Base-by-base conservation (phyloP, 2,888 invertebrate genomes). In the Ditula angustiorana region DNA sequence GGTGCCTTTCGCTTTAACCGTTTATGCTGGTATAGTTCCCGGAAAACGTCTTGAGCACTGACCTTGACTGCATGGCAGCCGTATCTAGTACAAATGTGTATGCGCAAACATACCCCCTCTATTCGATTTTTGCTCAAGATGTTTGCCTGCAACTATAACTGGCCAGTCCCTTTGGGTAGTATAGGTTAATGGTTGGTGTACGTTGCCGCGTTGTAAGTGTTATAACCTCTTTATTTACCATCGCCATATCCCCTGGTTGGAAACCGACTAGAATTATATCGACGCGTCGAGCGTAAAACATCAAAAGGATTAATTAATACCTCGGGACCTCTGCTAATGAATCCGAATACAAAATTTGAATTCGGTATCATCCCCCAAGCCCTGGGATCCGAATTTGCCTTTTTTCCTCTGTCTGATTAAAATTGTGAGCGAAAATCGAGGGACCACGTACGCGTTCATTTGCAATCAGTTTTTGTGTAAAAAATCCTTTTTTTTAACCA, bases 251-350 rank as follows among this genome's bases (percentile, higher is more conserved):
- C 4, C 23, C n/a, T 7, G 13, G 26, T 26, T 7, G 2, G 11
- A 46, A 49, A 26, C n/a, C 7, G 24, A 23, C 23, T 35, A 33
- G 23, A 49, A 53, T 35, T 4, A 46, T 33, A 55, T 24, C 33
- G 30, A 30, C 23, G 23, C 33, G 16, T 35, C n/a, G 24, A 16
- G 52, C 55, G 35, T 49, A 13, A 47, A 30, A 56, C 49, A 56
- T 56, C 62, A 62, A 55, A 61, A 49, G 56, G 47, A 56, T 56
- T 49, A 47, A 56, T 56, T 55, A 56, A 55, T 55, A 56, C 44
- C 23, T 2, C 8, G 37, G 41, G 26, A 5, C 59, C 41, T n/a
- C 11, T 33, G 13, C 52, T 61, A 61, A 61, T 52, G 60, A 61
- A 41, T 24, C 37, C 26, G 55, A 35, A 35, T 56, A 19, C 41